Conservation (phyloP, 2,888 invertebrate species). For the Smittia sp. region DNA sequence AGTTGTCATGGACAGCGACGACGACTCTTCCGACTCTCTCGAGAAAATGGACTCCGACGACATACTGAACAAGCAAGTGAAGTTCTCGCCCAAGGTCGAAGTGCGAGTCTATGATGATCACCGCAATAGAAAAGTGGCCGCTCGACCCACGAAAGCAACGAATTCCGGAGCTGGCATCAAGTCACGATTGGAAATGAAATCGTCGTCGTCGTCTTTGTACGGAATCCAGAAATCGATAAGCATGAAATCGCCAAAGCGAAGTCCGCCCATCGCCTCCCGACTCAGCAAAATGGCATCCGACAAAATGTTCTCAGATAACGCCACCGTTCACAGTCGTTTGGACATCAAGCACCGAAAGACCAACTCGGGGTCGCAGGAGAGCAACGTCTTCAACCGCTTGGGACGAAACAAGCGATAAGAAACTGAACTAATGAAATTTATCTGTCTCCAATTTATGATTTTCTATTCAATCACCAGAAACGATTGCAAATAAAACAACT, state of each 20-base stretch:
- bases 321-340: not conserved
- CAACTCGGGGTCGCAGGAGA: not conserved
- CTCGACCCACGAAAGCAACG: not conserved
- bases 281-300: constrained; percentile 24
- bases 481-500: too few species aligned
- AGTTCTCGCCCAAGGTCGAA: constrained; percentile 53
- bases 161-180: constrained; percentile 22
- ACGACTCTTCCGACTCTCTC: constrained; percentile 43
- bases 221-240: not conserved
- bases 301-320: too few species aligned
- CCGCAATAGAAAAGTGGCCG: not conserved
- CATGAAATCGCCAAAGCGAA: constrained; percentile 9
- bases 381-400: not conserved
- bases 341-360: not conserved
- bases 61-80: constrained; percentile 49
- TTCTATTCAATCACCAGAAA: too few species aligned
- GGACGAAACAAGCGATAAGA: not conserved
- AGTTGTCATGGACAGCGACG: constrained; percentile 45
- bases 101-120: constrained; percentile 44
- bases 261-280: not conserved
- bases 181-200: not conserved
- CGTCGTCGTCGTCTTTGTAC: not conserved
- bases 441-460: too few species aligned
- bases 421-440: not conserved
- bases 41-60: constrained; percentile 44